These are phyloP conservation scores for Actinemys pallida DNA, from an alignment of 2,113 vertebrate species.

Conservation along the genomic window DNA sequence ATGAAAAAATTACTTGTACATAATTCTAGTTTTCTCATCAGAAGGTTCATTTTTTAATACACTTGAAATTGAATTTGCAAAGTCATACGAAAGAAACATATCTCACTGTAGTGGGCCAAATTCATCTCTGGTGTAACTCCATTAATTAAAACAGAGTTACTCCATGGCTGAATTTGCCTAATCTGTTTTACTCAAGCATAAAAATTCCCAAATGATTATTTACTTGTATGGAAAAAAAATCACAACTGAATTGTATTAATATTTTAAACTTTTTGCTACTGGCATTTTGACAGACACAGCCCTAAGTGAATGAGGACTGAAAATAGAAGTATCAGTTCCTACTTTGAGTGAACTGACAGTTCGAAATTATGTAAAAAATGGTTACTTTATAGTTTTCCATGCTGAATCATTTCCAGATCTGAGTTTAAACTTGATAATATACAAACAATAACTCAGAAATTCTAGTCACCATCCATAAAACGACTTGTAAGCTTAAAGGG, in stretches of 20 bases:
- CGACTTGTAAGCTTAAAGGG: not conserved
- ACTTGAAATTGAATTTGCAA: not conserved
- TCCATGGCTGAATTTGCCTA: not conserved
- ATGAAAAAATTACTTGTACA: not conserved
- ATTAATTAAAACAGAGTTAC: not conserved
- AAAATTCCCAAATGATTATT: not conserved
- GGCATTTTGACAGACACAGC: accelerated
- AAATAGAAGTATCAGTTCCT: not conserved
- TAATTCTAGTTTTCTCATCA: not conserved
- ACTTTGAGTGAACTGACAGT: not conserved
- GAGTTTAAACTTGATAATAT: not conserved
- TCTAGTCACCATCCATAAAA: not conserved
- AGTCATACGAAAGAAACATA: accelerated
- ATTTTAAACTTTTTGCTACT: not conserved
- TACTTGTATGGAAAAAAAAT: not conserved
- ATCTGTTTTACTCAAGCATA: not conserved
- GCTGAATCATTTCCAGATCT: not conserved
- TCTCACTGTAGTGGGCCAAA: not conserved
- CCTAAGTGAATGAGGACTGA: accelerated
- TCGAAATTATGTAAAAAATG: not conserved
- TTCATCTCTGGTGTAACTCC: not conserved
- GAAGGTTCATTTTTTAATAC: not conserved
- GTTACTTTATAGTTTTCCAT: not conserved
- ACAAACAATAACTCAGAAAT: not conserved
- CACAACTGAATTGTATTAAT: accelerated